Evolutionary conservation across 2,888 invertebrate genomes (phyloP), one percentile per base, ranked within the genome.

Genomic region (Hybos culiciformis): DNA sequence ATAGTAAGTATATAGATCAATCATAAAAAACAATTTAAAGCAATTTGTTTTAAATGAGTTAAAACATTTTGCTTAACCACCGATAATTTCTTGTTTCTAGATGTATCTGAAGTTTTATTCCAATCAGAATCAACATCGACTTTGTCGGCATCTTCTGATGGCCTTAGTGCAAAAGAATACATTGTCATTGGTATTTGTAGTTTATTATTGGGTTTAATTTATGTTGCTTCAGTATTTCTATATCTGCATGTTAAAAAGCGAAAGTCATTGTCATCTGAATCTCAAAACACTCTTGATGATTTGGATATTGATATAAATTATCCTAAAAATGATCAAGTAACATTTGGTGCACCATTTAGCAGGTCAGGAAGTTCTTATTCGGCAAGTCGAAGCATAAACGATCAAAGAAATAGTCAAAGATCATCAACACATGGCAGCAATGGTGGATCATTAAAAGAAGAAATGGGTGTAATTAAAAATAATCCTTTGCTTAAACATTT

Each of bases 141-240:
- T 1, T 67, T 71, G 46, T 61, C 70, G n/a, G 61, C 69, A 37
- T 66, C 66, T 9, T 68, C 74, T 23, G 70, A 73, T 37, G 79
- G 82, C 37, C 71, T 87, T 45, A 75, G 78, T 19, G 71, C 80
- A 12, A 73, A 80, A 9, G 87, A 88, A 66, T 87, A 87, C 56
- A 75, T 86, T 17, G 84, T 85, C 1, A 86, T 90, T 45, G 88
- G 83, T 23, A 73, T 86, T 37, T 84, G 84, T 54, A 83, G 87
- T 15, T 70, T 88, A 15, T 70, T 88, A n/a, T 69, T 90, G n/a
- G 87, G 86, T 1, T 70, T 88, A 24, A 82, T 88, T 53, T 90
- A 90, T 63, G 82, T 88, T 15, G 83, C 85, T 1, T 87, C 87
- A 5, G 83, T 88, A 18, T 81, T 86, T 47, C 71, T 88, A 12